These are phyloP conservation scores for Beaufortia kweichowensis DNA, from an alignment of 2,113 vertebrate species.

Conservation along the genomic window DNA sequence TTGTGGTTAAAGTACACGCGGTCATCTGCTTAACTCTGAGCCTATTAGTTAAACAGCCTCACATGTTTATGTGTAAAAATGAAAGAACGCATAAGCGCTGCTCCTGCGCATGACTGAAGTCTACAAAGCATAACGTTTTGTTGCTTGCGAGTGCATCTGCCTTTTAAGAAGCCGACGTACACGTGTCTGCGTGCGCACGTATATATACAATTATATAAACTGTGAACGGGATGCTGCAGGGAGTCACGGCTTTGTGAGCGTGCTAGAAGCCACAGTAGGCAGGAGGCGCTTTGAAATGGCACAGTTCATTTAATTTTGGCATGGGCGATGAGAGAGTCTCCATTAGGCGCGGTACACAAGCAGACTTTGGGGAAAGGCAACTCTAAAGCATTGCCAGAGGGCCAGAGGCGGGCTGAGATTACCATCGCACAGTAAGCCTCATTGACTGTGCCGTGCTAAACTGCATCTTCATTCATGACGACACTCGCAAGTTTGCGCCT, in stretches of 20 bases:
- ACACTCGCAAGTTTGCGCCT: constrained; percentile 13
- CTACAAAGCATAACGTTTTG: neutral
- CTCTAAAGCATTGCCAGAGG: constrained; percentile 55
- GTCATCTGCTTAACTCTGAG: neutral
- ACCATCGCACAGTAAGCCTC: constrained; percentile 52
- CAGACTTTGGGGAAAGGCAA: constrained; percentile 51
- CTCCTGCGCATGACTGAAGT: neutral
- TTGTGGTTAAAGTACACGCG: neutral
- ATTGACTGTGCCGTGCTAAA: constrained; percentile 52
- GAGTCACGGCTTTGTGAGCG: constrained; percentile 7
- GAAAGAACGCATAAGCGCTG: neutral
- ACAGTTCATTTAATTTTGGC: constrained; percentile 59
- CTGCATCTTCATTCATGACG: constrained; percentile 45
- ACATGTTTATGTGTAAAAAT: neutral
- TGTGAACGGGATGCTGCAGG: constrained; percentile 25
- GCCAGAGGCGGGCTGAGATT: constrained; percentile 54
- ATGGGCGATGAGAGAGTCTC: constrained; percentile 54
- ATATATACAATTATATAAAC: constrained; percentile 11
- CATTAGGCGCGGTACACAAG: constrained; percentile 53
- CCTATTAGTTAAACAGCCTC: neutral
- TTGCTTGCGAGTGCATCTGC: neutral
- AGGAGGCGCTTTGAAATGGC: constrained; percentile 43
- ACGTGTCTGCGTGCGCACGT: neutral
- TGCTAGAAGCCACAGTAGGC: constrained; percentile 23
- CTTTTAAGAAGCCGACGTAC: neutral